Evolutionary conservation across 2,888 invertebrate genomes (phyloP), one percentile per base, ranked within the genome.

Genomic region (Megamerina dolium): DNA sequence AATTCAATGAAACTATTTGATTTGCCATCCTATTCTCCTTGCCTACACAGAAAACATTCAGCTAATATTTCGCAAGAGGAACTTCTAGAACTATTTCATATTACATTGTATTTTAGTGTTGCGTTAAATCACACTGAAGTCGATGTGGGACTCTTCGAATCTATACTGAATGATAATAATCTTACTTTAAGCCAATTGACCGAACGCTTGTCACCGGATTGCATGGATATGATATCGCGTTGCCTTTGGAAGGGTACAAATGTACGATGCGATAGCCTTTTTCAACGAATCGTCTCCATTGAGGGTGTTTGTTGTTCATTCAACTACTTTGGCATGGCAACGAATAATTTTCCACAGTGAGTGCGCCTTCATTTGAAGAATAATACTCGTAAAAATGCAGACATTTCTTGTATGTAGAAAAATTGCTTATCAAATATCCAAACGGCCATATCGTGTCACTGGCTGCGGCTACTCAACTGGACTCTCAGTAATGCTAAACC

Each of bases 391-490:
- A n/a, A n/a, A n/a, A n/a, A n/a, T n/a, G n/a, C n/a, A n/a, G n/a
- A n/a, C n/a, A n/a, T n/a, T n/a, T n/a, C n/a, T n/a, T n/a, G n/a
- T n/a, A n/a, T n/a, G n/a, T 13, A 71, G 70, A 2, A 68, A 69
- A 57, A 58, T 68, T 1, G 61, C 63, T 1, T 65, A 65, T 32
- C 66, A 69, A 41, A 61, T 68, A 12, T 68, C 73, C 27, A 64
- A 64, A 17, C 63, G 60, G 3, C 81, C 83, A 0, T 75, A 77
- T 41, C 75, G 79, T 2, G 77, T 82, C 1, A 79, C 82, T 0
- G 79, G 82, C 0, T 83, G 83, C 55, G 85, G 85, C 0, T 80
- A 79, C 58, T 77, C 80, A 55, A 82, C 81, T 0, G 85, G 82
- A 0, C 69, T 85, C 1, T 78, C 79, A 0, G 73, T 81, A 0